Percentiles rank a stretch among this genome's conserved stretches.
These are phyloP conservation scores for Ciconia stormi DNA, from an alignment of 2,113 vertebrate genomes.

Conservation along the genomic window DNA sequence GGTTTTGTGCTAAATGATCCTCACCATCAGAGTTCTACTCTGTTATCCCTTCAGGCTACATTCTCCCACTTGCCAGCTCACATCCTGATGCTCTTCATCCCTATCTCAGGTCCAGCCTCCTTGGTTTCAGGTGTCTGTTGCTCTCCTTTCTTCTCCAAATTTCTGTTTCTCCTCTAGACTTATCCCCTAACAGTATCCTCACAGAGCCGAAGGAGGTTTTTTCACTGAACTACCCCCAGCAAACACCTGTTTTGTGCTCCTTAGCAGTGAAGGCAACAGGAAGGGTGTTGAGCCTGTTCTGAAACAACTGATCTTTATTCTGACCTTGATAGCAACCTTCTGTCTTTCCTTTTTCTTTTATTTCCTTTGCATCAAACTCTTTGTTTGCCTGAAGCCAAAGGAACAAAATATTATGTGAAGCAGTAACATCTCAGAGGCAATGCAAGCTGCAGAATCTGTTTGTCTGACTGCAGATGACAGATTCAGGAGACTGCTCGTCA, in stretches of 20 bases:
- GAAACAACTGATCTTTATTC: not conserved
- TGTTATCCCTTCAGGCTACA: not conserved
- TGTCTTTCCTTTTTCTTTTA: not conserved
- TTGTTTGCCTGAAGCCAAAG: not conserved
- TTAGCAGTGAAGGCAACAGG: not conserved
- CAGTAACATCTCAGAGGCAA: not conserved
- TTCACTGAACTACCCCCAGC: not conserved
- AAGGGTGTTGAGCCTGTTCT: not conserved
- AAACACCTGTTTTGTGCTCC: not conserved
- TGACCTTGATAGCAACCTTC: not conserved
- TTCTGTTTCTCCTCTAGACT: not conserved
- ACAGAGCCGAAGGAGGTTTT: not conserved
- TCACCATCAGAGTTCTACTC: not conserved
- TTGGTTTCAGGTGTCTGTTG: not conserved
- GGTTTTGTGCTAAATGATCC: not conserved
- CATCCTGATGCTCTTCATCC: not conserved
- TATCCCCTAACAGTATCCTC: not conserved
- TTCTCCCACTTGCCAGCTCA: not conserved
- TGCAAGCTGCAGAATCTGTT: not conserved
- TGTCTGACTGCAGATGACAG: conserved; percentile 30
- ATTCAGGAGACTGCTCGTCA: not conserved
- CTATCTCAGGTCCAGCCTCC: not conserved
- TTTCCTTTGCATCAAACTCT: not conserved
- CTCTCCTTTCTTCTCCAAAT: not conserved
- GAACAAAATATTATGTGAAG: not conserved